Evolutionary conservation across 2,113 vertebrate species (phyloP), one percentile per base, ranked within the genome.

Genomic region (Cephalopholis sonnerati): DNA sequence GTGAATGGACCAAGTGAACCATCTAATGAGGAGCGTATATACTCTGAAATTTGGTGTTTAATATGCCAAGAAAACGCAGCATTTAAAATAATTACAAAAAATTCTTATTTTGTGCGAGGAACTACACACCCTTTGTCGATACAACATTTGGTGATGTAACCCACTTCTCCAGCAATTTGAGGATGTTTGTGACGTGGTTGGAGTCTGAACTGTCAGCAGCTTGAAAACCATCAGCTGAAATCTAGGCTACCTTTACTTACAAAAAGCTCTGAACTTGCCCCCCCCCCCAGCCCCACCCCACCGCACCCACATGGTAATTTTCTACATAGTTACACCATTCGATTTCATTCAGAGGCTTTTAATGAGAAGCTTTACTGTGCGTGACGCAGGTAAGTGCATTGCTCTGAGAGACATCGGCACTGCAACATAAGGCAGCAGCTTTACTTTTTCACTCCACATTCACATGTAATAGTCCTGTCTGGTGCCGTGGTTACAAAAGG

Each of bases 1-100:
- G 17, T 79, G 67, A 83, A 81, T 66, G 61, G 70, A 81, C 58
- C 64, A 29, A 83, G 51, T 51, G 58, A 85, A 77, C n/a, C 74
- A 24, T 81, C 70, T 73, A 85, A 88, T 74, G 62, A 87, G 65
- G 41, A 69, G 54, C 29, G 65, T 48, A 65, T 44, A 6, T 3
- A 55, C n/a, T 81, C 61, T 27, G 16, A 44, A 73, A 46, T 67
- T 48, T 51, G 24, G 12, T 7, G 20, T 75, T 69, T 18, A 54
- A 83, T 25, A 17, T 2, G 2, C 11, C 63, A 48, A 41, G 27
- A 62, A 74, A 68, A 72, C 9, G 17, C 10, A 36, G 32, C 53
- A 57, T 79, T 69, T 36, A 83, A 32, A 77, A 70, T 6, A 50
- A 61, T 27, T 54, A 29, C 2, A 25, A 67, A 17, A 70, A 62